Base-by-base conservation (phyloP, 2,113 vertebrate genomes). In the Pitta sordida region DNA sequence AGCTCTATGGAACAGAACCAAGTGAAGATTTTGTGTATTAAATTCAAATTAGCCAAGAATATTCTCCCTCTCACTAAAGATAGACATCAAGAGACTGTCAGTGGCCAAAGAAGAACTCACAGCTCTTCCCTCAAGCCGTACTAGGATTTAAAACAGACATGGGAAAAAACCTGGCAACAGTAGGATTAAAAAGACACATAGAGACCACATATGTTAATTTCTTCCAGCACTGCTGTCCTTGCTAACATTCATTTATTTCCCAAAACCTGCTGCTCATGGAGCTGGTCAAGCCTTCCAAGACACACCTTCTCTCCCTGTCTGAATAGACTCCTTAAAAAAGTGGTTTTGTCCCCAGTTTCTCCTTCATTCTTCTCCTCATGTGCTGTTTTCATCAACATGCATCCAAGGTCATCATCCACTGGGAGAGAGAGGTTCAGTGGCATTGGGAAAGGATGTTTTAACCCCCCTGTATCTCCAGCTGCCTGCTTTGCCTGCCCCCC, bases 1-100 rank as follows among this genome's bases (percentile, higher is more conserved):
- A 99, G 97, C 97, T 99, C 43, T 99, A 99, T 2, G 98, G 99
- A 36, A 97, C 98, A 13, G 98, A 99, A 13, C 93, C 96, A 24
- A 91, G 87, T 2, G 97, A 97, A 41, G 95, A 98, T 62, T 95
- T 98, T 53, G 16, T 86, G 34, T 98, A 98, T 90, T 98, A 95
- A 95, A 58, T 19, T 67, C 68, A 60, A 90, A 53, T 46, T 56
- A 87, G 76, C 37, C 43, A 11, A 14, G 44, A 86, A n/a, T 93
- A 86, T 86, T 73, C 59, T 64, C 71, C 51, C 37, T 60, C 52
- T 51, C 4, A 0, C 41, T 41, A 46, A 29, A 91, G 36, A 82
- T 2, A 88, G 64, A 59, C 36, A 58, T n/a, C 39, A 80, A 71
- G 58, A 93, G 60, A 80, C 75, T 88, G 71, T n/a, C 83, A 80